These are phyloP conservation scores for Phrynocephalus guinanensis DNA, from an alignment of 2,797 vertebrate species.

Conservation along the genomic window DNA sequence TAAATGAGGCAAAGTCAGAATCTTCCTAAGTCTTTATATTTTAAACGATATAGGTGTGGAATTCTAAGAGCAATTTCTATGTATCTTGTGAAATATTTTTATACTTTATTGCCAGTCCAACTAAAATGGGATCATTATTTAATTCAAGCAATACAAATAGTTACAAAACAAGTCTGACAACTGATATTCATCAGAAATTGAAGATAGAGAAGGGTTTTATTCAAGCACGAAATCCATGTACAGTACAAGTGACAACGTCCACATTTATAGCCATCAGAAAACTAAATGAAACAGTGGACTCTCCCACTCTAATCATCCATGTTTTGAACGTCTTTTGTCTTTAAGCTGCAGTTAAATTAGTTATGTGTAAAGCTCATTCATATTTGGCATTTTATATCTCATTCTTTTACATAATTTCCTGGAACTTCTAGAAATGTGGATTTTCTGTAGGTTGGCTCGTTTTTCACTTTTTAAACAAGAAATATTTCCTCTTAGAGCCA, in stretches of 20 bases:
- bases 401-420: conserved; percentile 58
- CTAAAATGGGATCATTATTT: neutral
- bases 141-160: neutral
- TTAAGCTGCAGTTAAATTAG: conserved; percentile 8
- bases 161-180: no score
- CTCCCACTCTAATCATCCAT: neutral
- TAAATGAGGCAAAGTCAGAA: no score
- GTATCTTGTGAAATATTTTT: neutral
- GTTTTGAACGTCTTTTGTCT: neutral
- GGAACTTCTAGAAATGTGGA: conserved; percentile 58
- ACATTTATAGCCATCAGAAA: neutral
- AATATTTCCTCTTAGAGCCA: conserved; percentile 66
- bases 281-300: neutral
- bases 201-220: neutral
- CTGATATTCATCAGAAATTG: neutral
- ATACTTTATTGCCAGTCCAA: neutral
- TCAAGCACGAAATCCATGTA: neutral
- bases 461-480: conserved; percentile 66
- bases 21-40: no score
- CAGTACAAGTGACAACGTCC: neutral
- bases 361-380: conserved; percentile 35
- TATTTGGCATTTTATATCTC: conserved; percentile 46
- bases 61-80: neutral
- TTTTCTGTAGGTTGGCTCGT: conserved; percentile 62
- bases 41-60: no score